A percentile compares a stretch with the other conserved stretches of the same genome.
Conservation (phyloP, 1,140 invertebrate species). For the Anthonomus grandis region DNA sequence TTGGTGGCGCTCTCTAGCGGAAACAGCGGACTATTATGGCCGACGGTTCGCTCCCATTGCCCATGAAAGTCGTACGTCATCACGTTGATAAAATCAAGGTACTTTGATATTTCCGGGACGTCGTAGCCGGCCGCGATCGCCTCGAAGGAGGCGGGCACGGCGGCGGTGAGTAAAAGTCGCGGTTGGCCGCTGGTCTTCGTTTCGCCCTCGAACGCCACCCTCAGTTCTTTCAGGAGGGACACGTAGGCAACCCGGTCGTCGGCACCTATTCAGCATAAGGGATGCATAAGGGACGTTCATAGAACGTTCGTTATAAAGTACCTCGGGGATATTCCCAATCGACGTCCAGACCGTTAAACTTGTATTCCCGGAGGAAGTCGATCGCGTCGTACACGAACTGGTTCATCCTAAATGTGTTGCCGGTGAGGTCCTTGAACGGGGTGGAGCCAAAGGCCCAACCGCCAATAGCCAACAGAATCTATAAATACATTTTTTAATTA, state of each 20-base stretch:
- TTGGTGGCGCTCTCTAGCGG: conserved; percentile 84
- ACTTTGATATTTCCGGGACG: conserved; percentile 90
- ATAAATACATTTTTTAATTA: conserved; percentile 15
- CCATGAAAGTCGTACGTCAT: conserved; percentile 96
- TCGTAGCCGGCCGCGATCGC: conserved; percentile 92
- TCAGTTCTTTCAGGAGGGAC: conserved; percentile 76
- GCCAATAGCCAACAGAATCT: conserved; percentile 86
- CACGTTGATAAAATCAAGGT: conserved; percentile 89
- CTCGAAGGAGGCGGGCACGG: conserved; percentile 89
- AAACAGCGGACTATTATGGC: conserved; percentile 88
- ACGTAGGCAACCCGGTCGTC: conserved; percentile 82
- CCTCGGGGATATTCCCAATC: conserved; percentile 95
- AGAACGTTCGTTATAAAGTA: neutral
- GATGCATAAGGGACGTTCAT: neutral
- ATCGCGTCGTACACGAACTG: conserved; percentile 93
- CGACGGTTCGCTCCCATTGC: conserved; percentile 88
- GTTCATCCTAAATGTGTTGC: conserved; percentile 89
- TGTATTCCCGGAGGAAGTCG: conserved; percentile 85
- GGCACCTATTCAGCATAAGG: conserved; percentile 51
- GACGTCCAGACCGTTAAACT: conserved; percentile 94
- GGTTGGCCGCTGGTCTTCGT: conserved; percentile 74
- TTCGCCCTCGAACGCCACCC: conserved; percentile 79
- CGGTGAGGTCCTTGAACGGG: conserved; percentile 88
- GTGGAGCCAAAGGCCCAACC: conserved; percentile 93
- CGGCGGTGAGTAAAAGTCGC: conserved; percentile 80